Evolutionary conservation across 1,140 invertebrate species (phyloP).

Genomic region (Bombus impatiens): DNA sequence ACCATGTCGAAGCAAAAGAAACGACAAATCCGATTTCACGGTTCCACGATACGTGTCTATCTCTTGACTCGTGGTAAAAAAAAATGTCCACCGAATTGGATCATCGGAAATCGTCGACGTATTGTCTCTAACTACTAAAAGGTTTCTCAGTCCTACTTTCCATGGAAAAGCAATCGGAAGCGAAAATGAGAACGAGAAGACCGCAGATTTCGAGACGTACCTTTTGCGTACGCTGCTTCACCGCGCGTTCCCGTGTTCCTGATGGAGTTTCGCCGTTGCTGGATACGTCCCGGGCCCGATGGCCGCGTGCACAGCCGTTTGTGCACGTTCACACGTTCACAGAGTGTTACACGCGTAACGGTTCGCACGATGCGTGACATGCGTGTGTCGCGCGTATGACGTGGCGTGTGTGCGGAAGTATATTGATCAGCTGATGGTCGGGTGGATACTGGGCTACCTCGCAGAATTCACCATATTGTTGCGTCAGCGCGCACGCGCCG

Average conservation of each 20-base stretch:
- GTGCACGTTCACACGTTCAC: constrained; percentile 40
- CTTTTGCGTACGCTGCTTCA: constrained; percentile 5
- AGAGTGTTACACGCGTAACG: constrained; percentile 57
- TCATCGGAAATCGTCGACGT: too few species aligned
- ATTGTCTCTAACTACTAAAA: too few species aligned
- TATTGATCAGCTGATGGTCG: constrained; percentile 81
- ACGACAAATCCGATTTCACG: not conserved
- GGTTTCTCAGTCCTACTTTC: too few species aligned
- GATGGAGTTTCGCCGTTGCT: not conserved
- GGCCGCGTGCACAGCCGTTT: constrained; percentile 4
- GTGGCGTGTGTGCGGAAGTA: constrained; percentile 70
- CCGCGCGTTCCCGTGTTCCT: constrained; percentile 19
- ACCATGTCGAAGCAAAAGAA: not conserved
- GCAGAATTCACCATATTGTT: constrained; percentile 77
- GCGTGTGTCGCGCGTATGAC: constrained; percentile 69
- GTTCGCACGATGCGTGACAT: constrained; percentile 65
- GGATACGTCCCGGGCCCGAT: not conserved
- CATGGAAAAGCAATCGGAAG: not conserved
- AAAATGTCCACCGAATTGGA: too few species aligned
- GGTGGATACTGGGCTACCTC: constrained; percentile 78
- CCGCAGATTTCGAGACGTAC: constrained; percentile 4
- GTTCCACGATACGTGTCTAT: not conserved
- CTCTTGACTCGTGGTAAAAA: not conserved
- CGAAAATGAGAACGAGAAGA: not conserved
- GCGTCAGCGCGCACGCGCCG: constrained; percentile 73